Base-by-base conservation (phyloP, 2,113 vertebrate species). In the Cavia porcellus region DNA sequence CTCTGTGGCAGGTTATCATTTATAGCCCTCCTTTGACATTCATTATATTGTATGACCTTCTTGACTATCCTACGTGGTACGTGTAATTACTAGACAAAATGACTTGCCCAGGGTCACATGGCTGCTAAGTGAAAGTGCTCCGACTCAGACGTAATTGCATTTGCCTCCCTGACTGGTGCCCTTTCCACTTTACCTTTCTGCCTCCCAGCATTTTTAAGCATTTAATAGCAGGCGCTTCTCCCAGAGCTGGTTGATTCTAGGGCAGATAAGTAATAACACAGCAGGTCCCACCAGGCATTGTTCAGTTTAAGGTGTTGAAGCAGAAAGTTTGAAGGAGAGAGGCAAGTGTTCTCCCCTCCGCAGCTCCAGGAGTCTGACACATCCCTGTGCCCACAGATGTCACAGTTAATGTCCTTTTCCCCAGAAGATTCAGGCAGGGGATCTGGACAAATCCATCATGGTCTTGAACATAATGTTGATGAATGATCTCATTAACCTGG, bases 211-310 rank as follows among this genome's bases (percentile, higher is more conserved):
- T 24, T 55, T 70, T 32, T 12, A 92, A 89, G 74, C 55, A 24
- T 55, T 89, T 81, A 80, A 55, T 28, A 74, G 68, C 84, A 96
- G 57, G 66, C 77, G 13, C 28, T 64, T 70, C 92, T 92, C 95
- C 88, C 25, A 25, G 3, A 64, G 64, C 95, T 92, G 92, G 84
- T 38, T 80, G 90, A 96, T 95, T 95, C 92, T 96, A 96, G 97
- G 95, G 90, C 96, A 97, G 90, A 77, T 66, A 81, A 92, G 96
- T 85, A 96, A 94, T 97, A 90, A 97, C 92, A 55, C 96, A 95
- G 96, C 77, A 70, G 90, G 95, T 85, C 92, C 81, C 88, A 13
- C 12, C 55, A 96, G 92, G 79, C 84, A 42, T 86, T 57, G 64
- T 95, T 88, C 59, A 95, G 80, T 90, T 90, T 92, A 77, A 93